phyloP scores from a whole-genome alignment of 2,113 vertebrate species.

The Carettochelys insculpta region DNA sequence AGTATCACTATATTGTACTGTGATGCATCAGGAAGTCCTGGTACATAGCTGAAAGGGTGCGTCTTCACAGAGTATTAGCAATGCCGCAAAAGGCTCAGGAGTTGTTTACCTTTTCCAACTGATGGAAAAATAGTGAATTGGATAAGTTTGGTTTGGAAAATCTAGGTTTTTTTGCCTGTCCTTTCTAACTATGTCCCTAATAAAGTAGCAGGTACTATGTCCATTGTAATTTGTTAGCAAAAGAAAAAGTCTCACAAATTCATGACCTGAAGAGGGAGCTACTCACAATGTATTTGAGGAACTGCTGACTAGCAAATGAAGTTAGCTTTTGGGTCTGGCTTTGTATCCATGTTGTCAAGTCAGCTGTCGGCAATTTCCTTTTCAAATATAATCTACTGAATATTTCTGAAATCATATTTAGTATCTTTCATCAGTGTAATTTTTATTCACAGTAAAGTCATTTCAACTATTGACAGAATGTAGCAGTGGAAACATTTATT shows the following conservation, averaged over 20 bases:
- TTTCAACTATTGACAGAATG: neutral
- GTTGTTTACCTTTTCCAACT: neutral
- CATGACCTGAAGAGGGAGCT: neutral
- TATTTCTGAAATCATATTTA: neutral
- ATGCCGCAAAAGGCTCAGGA: neutral
- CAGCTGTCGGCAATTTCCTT: neutral
- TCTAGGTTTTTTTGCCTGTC: neutral
- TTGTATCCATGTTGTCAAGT: neutral
- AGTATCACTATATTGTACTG: neutral
- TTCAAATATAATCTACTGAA: neutral
- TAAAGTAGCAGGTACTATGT: neutral
- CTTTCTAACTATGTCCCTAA: neutral
- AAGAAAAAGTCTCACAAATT: neutral
- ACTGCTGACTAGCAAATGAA: neutral
- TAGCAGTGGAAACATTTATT: neutral
- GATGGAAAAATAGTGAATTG: neutral
- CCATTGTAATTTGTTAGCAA: neutral
- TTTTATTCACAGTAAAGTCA: neutral
- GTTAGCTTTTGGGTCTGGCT: neutral
- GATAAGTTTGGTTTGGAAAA: neutral
- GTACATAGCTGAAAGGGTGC: neutral
- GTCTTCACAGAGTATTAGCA: neutral
- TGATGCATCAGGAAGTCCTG: neutral
- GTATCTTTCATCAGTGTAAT: neutral
- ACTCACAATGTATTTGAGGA: neutral